Base-by-base conservation (phyloP, 2,113 vertebrate species). In the Oryzias celebensis region DNA sequence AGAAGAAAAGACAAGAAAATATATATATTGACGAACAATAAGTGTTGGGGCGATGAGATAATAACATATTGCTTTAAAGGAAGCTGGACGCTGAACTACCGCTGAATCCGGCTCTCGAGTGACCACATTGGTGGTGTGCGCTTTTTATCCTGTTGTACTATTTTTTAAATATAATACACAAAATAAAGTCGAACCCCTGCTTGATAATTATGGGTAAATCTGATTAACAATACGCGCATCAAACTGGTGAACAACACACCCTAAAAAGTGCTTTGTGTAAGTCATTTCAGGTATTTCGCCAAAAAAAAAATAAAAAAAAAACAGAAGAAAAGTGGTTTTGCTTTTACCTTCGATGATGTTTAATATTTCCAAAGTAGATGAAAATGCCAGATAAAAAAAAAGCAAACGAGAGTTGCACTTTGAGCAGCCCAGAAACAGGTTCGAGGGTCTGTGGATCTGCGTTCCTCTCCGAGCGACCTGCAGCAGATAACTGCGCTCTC, bases 401-500 rank as follows among this genome's bases (percentile, higher is more conserved):
- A 26, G 20, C 13, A 14, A 56, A 58, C 46, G 42, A 31, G 66
- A 69, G 49, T 57, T 48, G 60, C 49, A 44, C 60, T 56, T 24
- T 28, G 65, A 51, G 44, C 47, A 15, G 69, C 71, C 31, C 2
- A 57, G 12, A 73, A 44, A 68, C 52, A 52, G 63, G 53, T 54
- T 71, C 62, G 44, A 54, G 57, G 66, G 57, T 77, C 72, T 58
- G 73, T 70, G 66, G 73, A 20, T 3, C 36, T 10, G 76, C 77
- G 78, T 78, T 78, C 82, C 77, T 71, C 86, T 84, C 77, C 48
- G 43, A 64, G 47, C 67, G 85, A 92, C 85, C 85, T 80, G 87
- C 88, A 85, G 84, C 85, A 81, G 43, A 71, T 63, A 42, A 84
- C 83, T 89, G 89, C 83, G 60, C 81, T 62, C 77, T 77, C 78